phyloP scores from a whole-genome alignment of 2,113 vertebrate species.

The Pavo muticus region DNA sequence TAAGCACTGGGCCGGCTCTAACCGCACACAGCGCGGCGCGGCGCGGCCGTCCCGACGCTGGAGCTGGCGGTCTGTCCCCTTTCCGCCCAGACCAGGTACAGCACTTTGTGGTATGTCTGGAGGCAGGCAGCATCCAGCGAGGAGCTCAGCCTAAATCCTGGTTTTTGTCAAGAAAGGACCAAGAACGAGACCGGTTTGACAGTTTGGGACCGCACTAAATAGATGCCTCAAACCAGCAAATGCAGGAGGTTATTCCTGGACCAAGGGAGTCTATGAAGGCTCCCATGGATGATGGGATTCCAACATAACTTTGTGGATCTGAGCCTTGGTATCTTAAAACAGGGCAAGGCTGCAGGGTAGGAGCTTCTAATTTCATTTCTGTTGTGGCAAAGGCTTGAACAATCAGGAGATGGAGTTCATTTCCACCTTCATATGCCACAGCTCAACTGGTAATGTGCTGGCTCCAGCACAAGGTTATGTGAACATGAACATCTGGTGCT shows the following conservation, averaged over 20 bases:
- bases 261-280: neutral
- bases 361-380: neutral
- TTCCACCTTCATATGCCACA: neutral
- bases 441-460: neutral
- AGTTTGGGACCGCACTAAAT: neutral
- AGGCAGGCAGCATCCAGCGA: neutral
- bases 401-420: neutral
- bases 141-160: neutral
- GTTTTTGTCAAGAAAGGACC: neutral
- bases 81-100: constrained; percentile 41
- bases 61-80: constrained; percentile 14
- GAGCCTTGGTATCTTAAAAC: neutral
- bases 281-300: neutral
- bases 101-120: constrained; percentile 11
- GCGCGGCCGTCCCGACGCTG: neutral
- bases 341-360: neutral
- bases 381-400: neutral
- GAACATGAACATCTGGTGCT: neutral
- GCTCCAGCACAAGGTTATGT: neutral
- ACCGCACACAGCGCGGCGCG: neutral
- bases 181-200: neutral
- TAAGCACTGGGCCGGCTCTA: constrained; percentile 21
- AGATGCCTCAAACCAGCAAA: neutral
- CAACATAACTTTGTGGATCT: neutral
- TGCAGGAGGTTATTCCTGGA: neutral